Evolutionary conservation across 1,140 invertebrate species (phyloP).

Genomic region (Goniozus legneri): DNA sequence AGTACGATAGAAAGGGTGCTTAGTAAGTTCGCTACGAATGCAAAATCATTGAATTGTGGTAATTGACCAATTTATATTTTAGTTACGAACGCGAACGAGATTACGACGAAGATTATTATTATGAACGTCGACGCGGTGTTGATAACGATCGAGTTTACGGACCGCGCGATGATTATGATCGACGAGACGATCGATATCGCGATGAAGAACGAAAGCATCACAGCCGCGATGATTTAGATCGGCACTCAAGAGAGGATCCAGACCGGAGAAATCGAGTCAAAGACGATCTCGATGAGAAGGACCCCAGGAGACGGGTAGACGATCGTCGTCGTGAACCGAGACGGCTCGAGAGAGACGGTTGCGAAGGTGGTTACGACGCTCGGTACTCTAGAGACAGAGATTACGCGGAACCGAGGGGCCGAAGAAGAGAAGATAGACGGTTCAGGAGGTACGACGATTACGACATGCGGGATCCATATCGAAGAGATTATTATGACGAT

Average conservation of each 20-base stretch:
- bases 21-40: no score
- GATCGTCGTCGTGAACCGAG: slow-evolving; percentile 40
- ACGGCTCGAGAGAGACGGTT: slow-evolving; percentile 26
- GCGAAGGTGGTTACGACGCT: slow-evolving; percentile 42
- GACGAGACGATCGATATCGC: slow-evolving; percentile 39
- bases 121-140: slow-evolving; percentile 47
- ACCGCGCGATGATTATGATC: slow-evolving; percentile 45
- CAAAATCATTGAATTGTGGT: no score
- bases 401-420: slow-evolving; percentile 40
- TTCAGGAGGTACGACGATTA: slow-evolving; percentile 45
- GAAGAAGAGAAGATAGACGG: slow-evolving; percentile 42
- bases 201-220: slow-evolving; percentile 42
- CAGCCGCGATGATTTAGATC: slow-evolving; percentile 44
- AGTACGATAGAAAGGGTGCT: slow-evolving; percentile 41
- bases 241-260: slow-evolving; percentile 35
- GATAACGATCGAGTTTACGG: slow-evolving; percentile 46
- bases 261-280: slow-evolving; percentile 37
- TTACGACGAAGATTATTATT: slow-evolving; percentile 54
- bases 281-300: slow-evolving; percentile 48
- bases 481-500: slow-evolving; percentile 52
- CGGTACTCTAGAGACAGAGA: slow-evolving; percentile 40
- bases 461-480: slow-evolving; percentile 38
- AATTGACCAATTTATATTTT: no score
- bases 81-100: slow-evolving; percentile 46
- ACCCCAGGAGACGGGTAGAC: slow-evolving; percentile 38